Percentiles rank a stretch among this genome's conserved stretches.
phyloP scores from a whole-genome alignment of 2,113 vertebrate species.

The Atherinomorus stipes region DNA sequence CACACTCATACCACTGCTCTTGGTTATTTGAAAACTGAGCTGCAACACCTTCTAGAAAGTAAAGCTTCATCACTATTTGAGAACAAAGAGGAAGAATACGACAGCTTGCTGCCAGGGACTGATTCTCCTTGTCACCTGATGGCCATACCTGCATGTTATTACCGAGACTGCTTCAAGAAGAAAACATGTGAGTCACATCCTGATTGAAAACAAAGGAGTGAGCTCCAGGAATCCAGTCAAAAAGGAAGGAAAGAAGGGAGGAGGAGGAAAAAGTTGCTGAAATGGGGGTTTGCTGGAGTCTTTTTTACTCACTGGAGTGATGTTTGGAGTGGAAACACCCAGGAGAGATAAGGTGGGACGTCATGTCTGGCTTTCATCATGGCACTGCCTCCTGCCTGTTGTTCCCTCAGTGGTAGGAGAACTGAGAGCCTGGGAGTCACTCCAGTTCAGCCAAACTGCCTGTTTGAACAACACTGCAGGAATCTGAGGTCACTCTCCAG shows the following conservation, averaged over 20 bases:
- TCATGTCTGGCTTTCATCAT: slow-evolving; percentile 80
- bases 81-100: slow-evolving; percentile 10
- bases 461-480: slow-evolving; percentile 51
- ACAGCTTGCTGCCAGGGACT: background rate
- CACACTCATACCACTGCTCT: slow-evolving; percentile 24
- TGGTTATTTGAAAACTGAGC: slow-evolving; percentile 42
- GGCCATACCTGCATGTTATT: slow-evolving; percentile 19
- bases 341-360: slow-evolving; percentile 77
- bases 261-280: slow-evolving; percentile 40
- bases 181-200: slow-evolving; percentile 61
- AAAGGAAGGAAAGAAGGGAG: slow-evolving; percentile 66
- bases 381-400: slow-evolving; percentile 54
- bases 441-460: slow-evolving; percentile 47
- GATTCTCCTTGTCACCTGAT: slow-evolving; percentile 37
- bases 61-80: slow-evolving; percentile 50
- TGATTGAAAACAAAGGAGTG: slow-evolving; percentile 60
- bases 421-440: slow-evolving; percentile 18
- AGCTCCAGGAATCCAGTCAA: slow-evolving; percentile 57
- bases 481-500: slow-evolving; percentile 57
- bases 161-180: background rate
- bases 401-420: slow-evolving; percentile 13
- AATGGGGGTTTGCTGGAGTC: slow-evolving; percentile 45
- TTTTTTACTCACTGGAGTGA: slow-evolving; percentile 57
- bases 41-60: slow-evolving; percentile 30
- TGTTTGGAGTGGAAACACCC: slow-evolving; percentile 79